Percentiles rank a stretch among this genome's conserved stretches.
These are phyloP conservation scores for Pampusana beccarii DNA, from an alignment of 2,113 vertebrate genomes.

Conservation along the genomic window DNA sequence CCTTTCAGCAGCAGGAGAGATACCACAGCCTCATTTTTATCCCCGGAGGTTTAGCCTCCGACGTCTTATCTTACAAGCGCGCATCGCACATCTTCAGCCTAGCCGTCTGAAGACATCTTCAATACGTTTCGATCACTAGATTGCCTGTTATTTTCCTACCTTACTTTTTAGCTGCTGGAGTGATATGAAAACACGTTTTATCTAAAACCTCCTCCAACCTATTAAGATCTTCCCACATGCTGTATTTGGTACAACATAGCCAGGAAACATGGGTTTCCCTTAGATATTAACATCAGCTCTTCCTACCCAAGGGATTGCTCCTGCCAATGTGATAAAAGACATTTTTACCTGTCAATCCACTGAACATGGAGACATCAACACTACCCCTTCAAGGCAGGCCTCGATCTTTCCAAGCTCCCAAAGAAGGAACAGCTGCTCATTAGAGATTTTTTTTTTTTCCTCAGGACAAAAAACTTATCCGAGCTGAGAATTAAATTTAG, in stretches of 20 bases:
- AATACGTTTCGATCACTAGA: background rate
- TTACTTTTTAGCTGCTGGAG: background rate
- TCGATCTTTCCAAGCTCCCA: background rate
- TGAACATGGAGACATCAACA: background rate
- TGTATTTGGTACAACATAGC: background rate
- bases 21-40: background rate
- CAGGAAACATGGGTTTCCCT: background rate
- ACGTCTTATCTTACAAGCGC: background rate
- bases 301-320: background rate
- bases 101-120: background rate
- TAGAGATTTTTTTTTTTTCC: background rate
- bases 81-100: background rate
- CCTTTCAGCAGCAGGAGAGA: background rate
- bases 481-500: background rate
- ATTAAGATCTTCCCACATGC: background rate
- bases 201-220: background rate
- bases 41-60: background rate
- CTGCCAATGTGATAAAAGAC: background rate
- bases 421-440: background rate
- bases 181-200: background rate
- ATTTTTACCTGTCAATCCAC: conserved; percentile 1
- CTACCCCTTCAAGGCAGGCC: background rate
- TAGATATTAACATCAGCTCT: background rate
- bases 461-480: background rate
- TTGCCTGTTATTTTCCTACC: background rate